These are phyloP conservation scores for Linnaemya vulpina DNA, from an alignment of 2,888 invertebrate genomes.

Conservation along the genomic window DNA sequence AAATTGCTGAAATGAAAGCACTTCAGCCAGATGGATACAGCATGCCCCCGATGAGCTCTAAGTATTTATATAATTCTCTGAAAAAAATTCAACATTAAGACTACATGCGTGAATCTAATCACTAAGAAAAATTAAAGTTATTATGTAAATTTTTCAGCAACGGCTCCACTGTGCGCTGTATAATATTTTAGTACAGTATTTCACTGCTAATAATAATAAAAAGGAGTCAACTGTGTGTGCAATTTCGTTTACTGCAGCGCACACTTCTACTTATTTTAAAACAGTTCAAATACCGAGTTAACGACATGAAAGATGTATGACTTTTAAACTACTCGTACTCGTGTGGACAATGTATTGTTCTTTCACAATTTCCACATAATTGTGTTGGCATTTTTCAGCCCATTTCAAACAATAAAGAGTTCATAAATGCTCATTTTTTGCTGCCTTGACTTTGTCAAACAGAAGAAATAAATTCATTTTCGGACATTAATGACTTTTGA, in stretches of 20 bases:
- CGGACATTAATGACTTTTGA: conserved; percentile 66
- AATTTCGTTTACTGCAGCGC: not conserved
- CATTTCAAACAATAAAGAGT: conserved; percentile 39
- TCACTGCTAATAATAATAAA: not conserved
- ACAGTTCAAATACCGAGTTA: conserved; percentile 26
- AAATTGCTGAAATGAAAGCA: too few species aligned
- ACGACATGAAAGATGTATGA: conserved; percentile 21
- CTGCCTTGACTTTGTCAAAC: conserved; percentile 20
- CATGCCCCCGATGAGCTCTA: too few species aligned
- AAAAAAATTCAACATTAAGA: too few species aligned
- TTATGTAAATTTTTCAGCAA: too few species aligned
- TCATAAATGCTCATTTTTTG: conserved; percentile 22
- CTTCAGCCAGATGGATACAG: too few species aligned
- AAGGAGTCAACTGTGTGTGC: not conserved
- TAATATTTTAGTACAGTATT: not conserved
- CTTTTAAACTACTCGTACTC: not conserved
- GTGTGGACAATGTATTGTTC: not conserved
- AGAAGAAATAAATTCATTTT: conserved; percentile 44
- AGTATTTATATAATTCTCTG: too few species aligned
- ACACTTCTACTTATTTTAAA: not conserved
- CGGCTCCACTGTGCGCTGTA: not conserved
- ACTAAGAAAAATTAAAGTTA: too few species aligned
- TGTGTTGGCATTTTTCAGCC: conserved; percentile 26
- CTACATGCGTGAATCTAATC: too few species aligned
- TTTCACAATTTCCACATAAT: conserved; percentile 16